Evolutionary conservation across 2,113 vertebrate genomes (phyloP), one percentile per base, ranked within the genome.

Genomic region (Channa argus): DNA sequence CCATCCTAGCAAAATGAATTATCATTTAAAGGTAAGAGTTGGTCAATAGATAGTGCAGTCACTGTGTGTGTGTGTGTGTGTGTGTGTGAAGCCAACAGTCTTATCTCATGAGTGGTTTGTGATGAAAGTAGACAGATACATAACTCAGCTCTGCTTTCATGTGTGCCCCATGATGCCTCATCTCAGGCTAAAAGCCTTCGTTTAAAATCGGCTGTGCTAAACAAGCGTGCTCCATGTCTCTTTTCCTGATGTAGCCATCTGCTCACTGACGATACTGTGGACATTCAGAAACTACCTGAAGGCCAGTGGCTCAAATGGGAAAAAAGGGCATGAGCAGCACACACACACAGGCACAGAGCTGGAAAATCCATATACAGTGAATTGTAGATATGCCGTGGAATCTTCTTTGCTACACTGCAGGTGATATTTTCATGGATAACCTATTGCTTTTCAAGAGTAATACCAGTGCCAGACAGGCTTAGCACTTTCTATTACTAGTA

Each of bases 301-400:
- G 84, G 61, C 49, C 76, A 66, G 38, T 49, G 71, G 68, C 63
- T 80, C 34, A 14, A 63, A 73, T 62, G 53, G 54, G 46, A 51
- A 45, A 54, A 61, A 66, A 53, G 67, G 47, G 74, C 58, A 83
- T 68, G 67, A 51, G 71, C 68, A 52, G 64, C 10, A 3, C 33
- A 56, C 70, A 63, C 55, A 63, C 55, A 49, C 62, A 45, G 9
- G 59, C 65, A 34, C 64, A 46, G 69, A 77, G 79, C 50, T 86
- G 73, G 46, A 79, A 84, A 86, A 85, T 88, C 82, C 51, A 88
- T 83, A 77, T 44, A 74, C 60, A 60, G 56, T 63, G 47, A 60
- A 33, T 60, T 43, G 45, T 36, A 54, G 68, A 77, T 80, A 78
- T 56, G 63, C 36, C 10, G 33, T 54, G 59, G 72, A 74, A 77